Evolutionary conservation across 2,888 invertebrate genomes (phyloP).

Genomic region (Morpho achilles): DNA sequence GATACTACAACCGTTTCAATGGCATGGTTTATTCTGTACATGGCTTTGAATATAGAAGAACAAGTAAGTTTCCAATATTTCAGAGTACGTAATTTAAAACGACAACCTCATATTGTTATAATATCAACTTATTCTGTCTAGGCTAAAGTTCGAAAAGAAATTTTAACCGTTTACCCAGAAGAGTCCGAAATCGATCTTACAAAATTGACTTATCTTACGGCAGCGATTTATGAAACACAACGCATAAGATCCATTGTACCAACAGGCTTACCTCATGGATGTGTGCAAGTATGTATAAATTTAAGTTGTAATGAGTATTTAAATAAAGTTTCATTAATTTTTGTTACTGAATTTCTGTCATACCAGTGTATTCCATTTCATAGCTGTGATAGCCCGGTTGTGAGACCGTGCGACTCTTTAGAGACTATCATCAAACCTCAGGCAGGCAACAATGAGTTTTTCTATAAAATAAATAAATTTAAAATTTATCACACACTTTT

Average conservation of each 20-base stretch:
- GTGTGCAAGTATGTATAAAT: constrained; percentile 53
- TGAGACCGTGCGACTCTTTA: too few relatives aligned
- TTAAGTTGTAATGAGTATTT: too few relatives aligned
- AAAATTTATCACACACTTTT: too few relatives aligned
- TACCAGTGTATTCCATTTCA: too few relatives aligned
- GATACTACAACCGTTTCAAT: constrained; percentile 90
- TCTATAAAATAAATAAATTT: too few relatives aligned
- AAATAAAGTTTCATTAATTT: too few relatives aligned
- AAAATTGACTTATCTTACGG: constrained; percentile 81
- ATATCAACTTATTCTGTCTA: constrained; percentile 46
- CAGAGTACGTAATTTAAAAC: too few relatives aligned
- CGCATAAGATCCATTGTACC: constrained; percentile 89
- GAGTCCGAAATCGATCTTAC: constrained; percentile 79
- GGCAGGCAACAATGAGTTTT: too few relatives aligned
- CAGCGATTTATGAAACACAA: constrained; percentile 88
- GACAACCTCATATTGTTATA: background rate
- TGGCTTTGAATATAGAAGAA: constrained; percentile 83
- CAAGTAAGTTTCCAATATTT: constrained; percentile 65
- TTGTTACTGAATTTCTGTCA: too few relatives aligned
- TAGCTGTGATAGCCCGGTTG: too few relatives aligned
- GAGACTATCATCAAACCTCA: too few relatives aligned
- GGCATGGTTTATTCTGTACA: constrained; percentile 89
- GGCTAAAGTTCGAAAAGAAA: constrained; percentile 79
- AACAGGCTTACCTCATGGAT: constrained; percentile 91
- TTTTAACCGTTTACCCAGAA: constrained; percentile 63